Conservation (phyloP, 2,797 vertebrate species). For the Molossus alvarezi region DNA sequence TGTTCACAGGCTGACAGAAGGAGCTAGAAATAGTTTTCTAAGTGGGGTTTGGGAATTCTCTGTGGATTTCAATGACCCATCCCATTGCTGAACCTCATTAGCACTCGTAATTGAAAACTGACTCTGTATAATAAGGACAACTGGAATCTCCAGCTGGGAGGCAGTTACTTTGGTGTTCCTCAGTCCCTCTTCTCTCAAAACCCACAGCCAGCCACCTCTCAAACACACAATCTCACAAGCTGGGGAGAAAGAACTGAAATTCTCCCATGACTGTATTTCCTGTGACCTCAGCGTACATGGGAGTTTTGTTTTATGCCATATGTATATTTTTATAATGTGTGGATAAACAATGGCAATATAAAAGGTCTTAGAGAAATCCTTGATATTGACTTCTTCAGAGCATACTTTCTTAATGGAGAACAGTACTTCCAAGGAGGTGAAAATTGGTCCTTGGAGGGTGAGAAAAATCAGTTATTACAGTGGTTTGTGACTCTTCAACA, state of each 20-base stretch:
- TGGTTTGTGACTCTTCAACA: background rate
- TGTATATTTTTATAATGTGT: background rate
- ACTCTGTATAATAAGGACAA: conserved; percentile 66
- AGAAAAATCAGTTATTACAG: conserved; percentile 46
- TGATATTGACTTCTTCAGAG: background rate
- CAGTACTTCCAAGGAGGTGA: background rate
- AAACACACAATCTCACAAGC: background rate
- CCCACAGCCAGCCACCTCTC: background rate
- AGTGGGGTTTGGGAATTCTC: conserved; percentile 82
- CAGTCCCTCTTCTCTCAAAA: conserved; percentile 8
- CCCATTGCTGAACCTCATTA: conserved; percentile 80
- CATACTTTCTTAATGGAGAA: background rate
- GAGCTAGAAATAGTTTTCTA: conserved; percentile 73
- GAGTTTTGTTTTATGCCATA: background rate
- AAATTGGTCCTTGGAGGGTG: background rate
- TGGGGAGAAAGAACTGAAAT: background rate
- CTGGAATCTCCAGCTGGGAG: background rate
- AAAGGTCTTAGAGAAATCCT: background rate
- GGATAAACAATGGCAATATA: background rate
- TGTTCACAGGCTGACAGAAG: conserved; percentile 66
- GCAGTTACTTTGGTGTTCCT: conserved; percentile 29
- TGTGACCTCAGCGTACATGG: background rate
- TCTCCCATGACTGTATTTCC: background rate
- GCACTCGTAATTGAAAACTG: conserved; percentile 76
- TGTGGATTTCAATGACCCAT: conserved; percentile 78